phyloP scores from a whole-genome alignment of 2,797 vertebrate genomes.

The Pseudomugil gertrudae region DNA sequence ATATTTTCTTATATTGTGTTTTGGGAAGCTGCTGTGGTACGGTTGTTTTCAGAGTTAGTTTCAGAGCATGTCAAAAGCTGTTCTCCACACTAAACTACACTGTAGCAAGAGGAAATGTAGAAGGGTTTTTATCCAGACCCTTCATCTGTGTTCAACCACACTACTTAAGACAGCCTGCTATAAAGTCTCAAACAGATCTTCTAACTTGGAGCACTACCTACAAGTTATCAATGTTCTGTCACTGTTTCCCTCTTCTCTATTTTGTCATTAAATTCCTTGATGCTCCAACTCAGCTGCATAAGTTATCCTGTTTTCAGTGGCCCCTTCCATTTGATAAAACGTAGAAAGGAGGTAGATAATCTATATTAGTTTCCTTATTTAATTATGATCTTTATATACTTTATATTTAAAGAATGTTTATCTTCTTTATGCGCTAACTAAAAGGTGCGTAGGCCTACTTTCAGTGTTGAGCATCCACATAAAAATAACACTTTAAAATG shows the following conservation, averaged over 20 bases:
- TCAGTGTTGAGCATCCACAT: background rate
- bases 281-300: constrained; percentile 11
- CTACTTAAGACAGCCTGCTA: no score
- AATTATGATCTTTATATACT: constrained; percentile 65
- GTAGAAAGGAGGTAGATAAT: no score
- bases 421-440: constrained; percentile 39
- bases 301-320: constrained; percentile 57
- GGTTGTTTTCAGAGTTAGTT: no score
- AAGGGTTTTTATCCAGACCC: no score
- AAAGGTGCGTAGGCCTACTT: constrained; percentile 39
- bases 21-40: no score
- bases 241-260: constrained; percentile 18
- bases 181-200: background rate
- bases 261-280: constrained; percentile 22
- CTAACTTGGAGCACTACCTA: constrained; percentile 20
- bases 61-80: no score
- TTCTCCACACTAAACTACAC: no score
- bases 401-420: constrained; percentile 53
- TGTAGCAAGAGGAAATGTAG: no score
- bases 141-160: no score
- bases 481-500: background rate
- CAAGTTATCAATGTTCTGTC: constrained; percentile 24
- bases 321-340: constrained; percentile 38
- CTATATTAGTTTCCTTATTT: constrained; percentile 52
- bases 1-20: no score